Evolutionary conservation across 2,888 invertebrate species (phyloP).

Genomic region (Cryptus armator): DNA sequence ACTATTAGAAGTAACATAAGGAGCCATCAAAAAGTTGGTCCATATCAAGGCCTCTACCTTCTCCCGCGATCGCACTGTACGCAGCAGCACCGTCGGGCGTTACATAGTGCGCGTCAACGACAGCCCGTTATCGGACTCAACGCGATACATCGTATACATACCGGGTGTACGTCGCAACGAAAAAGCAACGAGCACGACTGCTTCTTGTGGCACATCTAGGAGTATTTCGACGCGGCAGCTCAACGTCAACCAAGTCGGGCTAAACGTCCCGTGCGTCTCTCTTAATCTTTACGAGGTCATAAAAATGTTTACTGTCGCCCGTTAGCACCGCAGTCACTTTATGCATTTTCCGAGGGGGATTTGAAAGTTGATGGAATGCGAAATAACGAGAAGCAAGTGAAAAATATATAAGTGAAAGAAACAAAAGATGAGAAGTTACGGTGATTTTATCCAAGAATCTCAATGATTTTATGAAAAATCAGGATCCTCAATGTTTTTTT

Average conservation of each 20-base stretch:
- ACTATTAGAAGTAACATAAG: slow-evolving; percentile 9
- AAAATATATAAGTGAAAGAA: slow-evolving; percentile 37
- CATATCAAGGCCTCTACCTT: neutral
- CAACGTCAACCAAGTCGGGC: slow-evolving; percentile 57
- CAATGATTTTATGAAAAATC: neutral
- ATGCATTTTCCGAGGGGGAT: slow-evolving; percentile 38
- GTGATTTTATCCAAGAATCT: neutral
- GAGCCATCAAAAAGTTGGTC: slow-evolving; percentile 35
- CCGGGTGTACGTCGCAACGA: slow-evolving; percentile 6
- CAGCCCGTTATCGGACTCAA: slow-evolving; percentile 36
- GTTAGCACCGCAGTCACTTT: slow-evolving; percentile 52
- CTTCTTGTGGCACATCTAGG: slow-evolving; percentile 21
- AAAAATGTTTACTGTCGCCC: slow-evolving; percentile 74
- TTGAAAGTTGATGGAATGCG: slow-evolving; percentile 26
- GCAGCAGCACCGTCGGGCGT: neutral
- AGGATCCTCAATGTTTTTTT: neutral
- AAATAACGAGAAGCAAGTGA: slow-evolving; percentile 26
- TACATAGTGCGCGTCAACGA: neutral
- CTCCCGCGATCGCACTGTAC: neutral
- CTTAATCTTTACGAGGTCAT: slow-evolving; percentile 74
- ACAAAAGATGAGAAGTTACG: neutral
- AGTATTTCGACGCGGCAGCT: slow-evolving; percentile 38
- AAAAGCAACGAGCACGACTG: slow-evolving; percentile 21
- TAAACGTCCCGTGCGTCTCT: slow-evolving; percentile 59
- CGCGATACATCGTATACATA: slow-evolving; percentile 14